Conservation (phyloP, 1,140 invertebrate genomes). For the Hyles euphorbiae region DNA sequence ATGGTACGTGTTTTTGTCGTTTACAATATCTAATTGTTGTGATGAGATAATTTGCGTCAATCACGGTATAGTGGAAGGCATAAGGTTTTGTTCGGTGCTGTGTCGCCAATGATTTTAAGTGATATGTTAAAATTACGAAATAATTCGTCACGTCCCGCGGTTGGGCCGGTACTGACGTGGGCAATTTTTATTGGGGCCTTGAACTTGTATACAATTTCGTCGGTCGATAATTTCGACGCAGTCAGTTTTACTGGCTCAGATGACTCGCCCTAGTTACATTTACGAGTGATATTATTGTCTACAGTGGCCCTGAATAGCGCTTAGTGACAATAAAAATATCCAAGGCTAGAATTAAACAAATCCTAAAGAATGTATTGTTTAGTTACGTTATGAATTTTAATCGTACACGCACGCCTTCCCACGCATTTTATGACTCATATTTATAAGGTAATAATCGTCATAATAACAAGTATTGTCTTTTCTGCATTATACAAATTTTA, state of each 20-base stretch:
- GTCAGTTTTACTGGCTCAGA: constrained; percentile 31
- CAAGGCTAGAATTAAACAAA: too few relatives aligned
- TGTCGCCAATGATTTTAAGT: neutral
- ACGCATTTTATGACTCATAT: too few relatives aligned
- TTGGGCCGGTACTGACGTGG: constrained; percentile 37
- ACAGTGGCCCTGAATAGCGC: constrained; percentile 14
- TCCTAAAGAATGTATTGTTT: too few relatives aligned
- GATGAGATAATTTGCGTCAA: neutral
- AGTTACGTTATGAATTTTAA: too few relatives aligned
- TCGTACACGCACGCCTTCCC: too few relatives aligned
- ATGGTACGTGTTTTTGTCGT: too few relatives aligned
- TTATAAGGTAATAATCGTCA: too few relatives aligned
- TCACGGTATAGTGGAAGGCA: too few relatives aligned
- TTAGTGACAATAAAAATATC: too few relatives aligned
- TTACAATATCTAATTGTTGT: neutral
- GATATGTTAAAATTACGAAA: constrained; percentile 19
- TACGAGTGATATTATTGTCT: constrained; percentile 46
- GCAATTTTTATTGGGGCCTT: constrained; percentile 65
- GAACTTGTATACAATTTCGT: constrained; percentile 63
- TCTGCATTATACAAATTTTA: too few relatives aligned
- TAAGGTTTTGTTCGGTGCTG: neutral
- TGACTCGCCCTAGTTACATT: constrained; percentile 37
- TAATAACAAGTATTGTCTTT: too few relatives aligned
- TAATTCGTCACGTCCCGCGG: constrained; percentile 40
- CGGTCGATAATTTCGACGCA: constrained; percentile 58